Base-by-base conservation (phyloP, 2,113 vertebrate species). In the Formicarius rufipectus region DNA sequence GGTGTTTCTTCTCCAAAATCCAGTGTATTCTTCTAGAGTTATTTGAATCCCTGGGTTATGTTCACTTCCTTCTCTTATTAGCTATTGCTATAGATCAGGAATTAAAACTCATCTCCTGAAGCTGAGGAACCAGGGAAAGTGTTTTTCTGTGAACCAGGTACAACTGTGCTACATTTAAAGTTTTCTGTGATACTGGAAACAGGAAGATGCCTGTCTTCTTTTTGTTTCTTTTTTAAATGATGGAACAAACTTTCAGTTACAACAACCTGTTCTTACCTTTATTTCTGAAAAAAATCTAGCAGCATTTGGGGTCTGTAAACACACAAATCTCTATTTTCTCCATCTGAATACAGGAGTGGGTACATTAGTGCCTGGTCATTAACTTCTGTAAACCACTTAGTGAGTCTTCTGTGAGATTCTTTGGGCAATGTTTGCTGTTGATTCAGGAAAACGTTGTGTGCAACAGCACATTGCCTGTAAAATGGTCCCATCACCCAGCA, bases 351-450 rank as follows among this genome's bases (percentile, higher is more conserved):
- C 28, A 53, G 69, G 10, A 14, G 12, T 20, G 4, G 17, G 37
- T 58, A 58, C 53, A 93, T 95, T 89, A 95, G 78, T 90, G 75
- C 53, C 81, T 90, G 53, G 21, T 37, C 78, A 90, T 93, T 94
- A 94, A 58, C 83, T 88, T 86, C 80, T 76, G 75, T 58, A 94
- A 97, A 89, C 78, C 49, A 75, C 23, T 10, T 33, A 66, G 64
- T 66, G 75, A 87, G 53, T 82, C 85, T 91, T 87, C 84, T 84
- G 40, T 55, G 40, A 62, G 77, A 78, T 73, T 94, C 74, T 79
- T 77, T 7, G 7, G 53, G 63, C 71, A 74, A 24, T 76, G 59
- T 94, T 92, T 96, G 81, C 87, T 76, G 71, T 96, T 87, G 74
- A 47, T 85, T 42, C 74, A 74, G 87, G 77, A 76, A 89, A 90